Conservation (phyloP, 1,140 invertebrate genomes). For the Papilio polytes region DNA sequence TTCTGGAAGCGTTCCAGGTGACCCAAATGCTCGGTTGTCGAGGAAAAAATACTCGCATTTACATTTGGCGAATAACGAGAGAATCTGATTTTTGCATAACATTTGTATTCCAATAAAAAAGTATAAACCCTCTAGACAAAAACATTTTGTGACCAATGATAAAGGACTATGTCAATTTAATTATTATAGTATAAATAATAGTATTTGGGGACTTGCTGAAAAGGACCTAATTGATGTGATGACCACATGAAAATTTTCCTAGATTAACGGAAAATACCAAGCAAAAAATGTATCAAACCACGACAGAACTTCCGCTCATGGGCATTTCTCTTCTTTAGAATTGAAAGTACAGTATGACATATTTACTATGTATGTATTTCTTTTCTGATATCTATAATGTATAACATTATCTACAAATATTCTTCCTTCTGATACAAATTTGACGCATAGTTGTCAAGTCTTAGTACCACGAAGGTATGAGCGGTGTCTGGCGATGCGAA, state of each 20-base stretch:
- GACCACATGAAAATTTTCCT: too few species aligned
- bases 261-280: too few species aligned
- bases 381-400: neutral
- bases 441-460: neutral
- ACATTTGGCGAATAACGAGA: constrained; percentile 60
- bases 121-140: too few species aligned
- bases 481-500: neutral
- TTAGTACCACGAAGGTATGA: neutral
- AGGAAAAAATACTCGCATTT: constrained; percentile 59
- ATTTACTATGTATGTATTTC: neutral
- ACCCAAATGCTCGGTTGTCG: constrained; percentile 68
- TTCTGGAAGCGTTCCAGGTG: constrained; percentile 76
- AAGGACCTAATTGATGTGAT: too few species aligned
- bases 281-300: too few species aligned
- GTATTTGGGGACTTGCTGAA: too few species aligned
- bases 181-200: neutral
- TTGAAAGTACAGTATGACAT: too few species aligned
- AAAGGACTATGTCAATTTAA: neutral
- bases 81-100: constrained; percentile 36
- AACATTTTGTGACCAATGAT: too few species aligned
- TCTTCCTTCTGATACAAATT: neutral
- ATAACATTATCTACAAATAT: neutral
- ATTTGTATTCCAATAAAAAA: constrained; percentile 25
- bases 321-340: too few species aligned
- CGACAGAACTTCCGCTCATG: too few species aligned